Evolutionary conservation across 2,797 vertebrate species (phyloP).

Genomic region (Chiropotes sagulatus): DNA sequence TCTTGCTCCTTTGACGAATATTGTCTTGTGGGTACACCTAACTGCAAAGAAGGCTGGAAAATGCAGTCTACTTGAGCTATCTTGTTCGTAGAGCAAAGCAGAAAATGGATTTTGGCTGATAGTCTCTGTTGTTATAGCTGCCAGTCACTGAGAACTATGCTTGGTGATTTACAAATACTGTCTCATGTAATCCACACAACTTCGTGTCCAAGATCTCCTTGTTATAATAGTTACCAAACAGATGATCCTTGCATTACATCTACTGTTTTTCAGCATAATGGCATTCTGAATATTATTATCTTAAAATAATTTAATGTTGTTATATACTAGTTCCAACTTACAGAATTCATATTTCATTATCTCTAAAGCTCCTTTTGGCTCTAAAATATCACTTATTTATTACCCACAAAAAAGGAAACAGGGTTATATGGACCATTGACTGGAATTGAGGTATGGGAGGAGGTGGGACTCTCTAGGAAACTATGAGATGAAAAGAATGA

Average conservation of each 20-base stretch:
- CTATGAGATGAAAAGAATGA: conserved; percentile 1
- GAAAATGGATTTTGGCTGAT: background rate
- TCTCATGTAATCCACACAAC: background rate
- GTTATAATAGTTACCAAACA: background rate
- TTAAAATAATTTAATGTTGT: conserved; percentile 6
- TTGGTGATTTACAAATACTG: background rate
- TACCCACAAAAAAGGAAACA: conserved; percentile 28
- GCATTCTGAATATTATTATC: background rate
- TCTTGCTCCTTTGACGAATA: background rate
- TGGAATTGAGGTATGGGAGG: background rate
- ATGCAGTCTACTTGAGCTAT: background rate
- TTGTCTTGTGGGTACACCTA: background rate
- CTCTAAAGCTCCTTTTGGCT: conserved; percentile 4
- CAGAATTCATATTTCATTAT: background rate
- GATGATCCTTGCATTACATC: background rate
- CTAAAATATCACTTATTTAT: background rate
- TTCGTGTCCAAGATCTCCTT: background rate
- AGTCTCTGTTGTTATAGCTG: background rate
- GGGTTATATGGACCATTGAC: background rate
- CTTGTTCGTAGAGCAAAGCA: background rate
- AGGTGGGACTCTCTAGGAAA: background rate
- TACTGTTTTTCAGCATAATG: background rate
- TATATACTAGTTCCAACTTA: background rate
- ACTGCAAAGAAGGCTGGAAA: background rate
- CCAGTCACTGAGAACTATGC: background rate